A percentile compares a stretch with the other conserved stretches of the same genome.
Conservation (phyloP, 2,888 invertebrate species). For the Pseudanteris insignis region DNA sequence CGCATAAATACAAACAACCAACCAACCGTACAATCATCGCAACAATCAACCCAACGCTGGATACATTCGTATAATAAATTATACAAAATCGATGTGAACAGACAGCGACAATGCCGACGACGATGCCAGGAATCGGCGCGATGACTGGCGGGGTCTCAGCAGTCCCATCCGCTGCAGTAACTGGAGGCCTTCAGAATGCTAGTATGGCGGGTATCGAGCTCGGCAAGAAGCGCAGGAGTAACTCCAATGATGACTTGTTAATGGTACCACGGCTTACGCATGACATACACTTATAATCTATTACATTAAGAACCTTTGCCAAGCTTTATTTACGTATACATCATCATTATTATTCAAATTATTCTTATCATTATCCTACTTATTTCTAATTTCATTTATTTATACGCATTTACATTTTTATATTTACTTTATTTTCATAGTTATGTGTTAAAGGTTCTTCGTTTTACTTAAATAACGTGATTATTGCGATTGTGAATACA, state of each 20-base stretch:
- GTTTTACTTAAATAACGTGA: too few relatives aligned
- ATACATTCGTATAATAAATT: slow-evolving; percentile 27
- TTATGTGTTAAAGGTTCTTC: too few relatives aligned
- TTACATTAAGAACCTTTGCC: too few relatives aligned
- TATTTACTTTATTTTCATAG: slow-evolving; percentile 57
- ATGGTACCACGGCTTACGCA: slow-evolving; percentile 82
- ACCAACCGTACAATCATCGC: slow-evolving; percentile 36
- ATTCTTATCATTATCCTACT: too few relatives aligned
- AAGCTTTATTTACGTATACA: too few relatives aligned
- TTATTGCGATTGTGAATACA: slow-evolving; percentile 66
- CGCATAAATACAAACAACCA: too few relatives aligned
- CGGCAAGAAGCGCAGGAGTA: slow-evolving; percentile 95
- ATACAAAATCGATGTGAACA: slow-evolving; percentile 50
- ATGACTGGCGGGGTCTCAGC: slow-evolving; percentile 64
- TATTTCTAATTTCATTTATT: too few relatives aligned
- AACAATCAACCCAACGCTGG: slow-evolving; percentile 33
- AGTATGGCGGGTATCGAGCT: slow-evolving; percentile 81
- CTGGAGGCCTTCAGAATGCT: slow-evolving; percentile 74
- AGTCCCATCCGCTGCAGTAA: slow-evolving; percentile 68
- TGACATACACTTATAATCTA: slow-evolving; percentile 65
- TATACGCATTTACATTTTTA: slow-evolving; percentile 51
- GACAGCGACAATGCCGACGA: slow-evolving; percentile 63
- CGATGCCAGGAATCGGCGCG: slow-evolving; percentile 61
- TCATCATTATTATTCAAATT: too few relatives aligned
- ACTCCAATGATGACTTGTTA: slow-evolving; percentile 88